Base-by-base conservation (phyloP, 2,888 invertebrate species). In the Elgonia sp. region DNA sequence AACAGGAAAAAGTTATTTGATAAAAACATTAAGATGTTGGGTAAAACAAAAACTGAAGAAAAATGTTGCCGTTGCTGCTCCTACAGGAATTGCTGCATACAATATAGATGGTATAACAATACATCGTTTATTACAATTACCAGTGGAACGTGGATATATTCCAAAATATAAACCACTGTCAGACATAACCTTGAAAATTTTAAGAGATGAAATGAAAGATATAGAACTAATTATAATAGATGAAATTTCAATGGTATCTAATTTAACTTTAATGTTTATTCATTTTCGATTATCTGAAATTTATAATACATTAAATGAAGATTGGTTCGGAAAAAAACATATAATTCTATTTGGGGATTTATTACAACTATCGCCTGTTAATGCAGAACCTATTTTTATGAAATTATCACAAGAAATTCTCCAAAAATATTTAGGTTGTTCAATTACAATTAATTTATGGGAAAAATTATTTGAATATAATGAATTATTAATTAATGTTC, bases 1-100 rank as follows among this genome's bases (percentile, higher is more conserved):
- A n/a, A n/a, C n/a, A n/a, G n/a, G n/a, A n/a, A n/a, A n/a, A 91
- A 72, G 92, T 92, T 76, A 92, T 92, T 91, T 77, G 92, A 90
- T 53, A 92, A 91, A 50, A 92, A n/a, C n/a, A n/a, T n/a, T n/a
- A 92, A 65, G 92, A 86, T 92, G 77, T 89, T 81, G 92, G 63
- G 93, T 92, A 67, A 89, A 93, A 87, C 90, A 87, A n/a, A 14
- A 20, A 8, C 16, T 53, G n/a, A 5, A 53, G 8, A 91, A 92
- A 89, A 89, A 90, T 85, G 91, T 91, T 16, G 91, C 90, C 10
- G 89, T 92, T 37, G 92, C 93, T 80, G n/a, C n/a, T n/a, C n/a
- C n/a, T n/a, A n/a, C n/a, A n/a, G n/a, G n/a, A n/a, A n/a, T n/a
- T n/a, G n/a, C n/a, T n/a, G n/a, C n/a, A n/a, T n/a, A n/a, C n/a